These are phyloP conservation scores for Hemithea aestivaria DNA, from an alignment of 2,888 invertebrate species.

Conservation along the genomic window DNA sequence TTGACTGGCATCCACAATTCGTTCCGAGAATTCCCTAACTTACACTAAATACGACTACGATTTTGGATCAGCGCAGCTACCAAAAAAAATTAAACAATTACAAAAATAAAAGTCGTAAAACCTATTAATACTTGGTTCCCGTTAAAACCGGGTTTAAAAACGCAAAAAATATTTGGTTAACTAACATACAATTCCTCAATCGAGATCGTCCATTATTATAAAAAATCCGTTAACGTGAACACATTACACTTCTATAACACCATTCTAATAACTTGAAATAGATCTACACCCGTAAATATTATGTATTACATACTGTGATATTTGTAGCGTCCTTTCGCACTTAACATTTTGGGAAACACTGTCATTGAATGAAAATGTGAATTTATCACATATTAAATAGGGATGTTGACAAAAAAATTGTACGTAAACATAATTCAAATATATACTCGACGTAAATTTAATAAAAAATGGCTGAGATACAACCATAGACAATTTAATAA, in stretches of 20 bases:
- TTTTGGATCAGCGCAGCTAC: slow-evolving; percentile 53
- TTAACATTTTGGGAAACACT: slow-evolving; percentile 10
- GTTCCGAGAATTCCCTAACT: slow-evolving; percentile 55
- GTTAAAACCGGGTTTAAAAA: slow-evolving; percentile 68
- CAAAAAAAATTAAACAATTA: slow-evolving; percentile 37
- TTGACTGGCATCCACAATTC: slow-evolving; percentile 55
- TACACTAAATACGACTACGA: slow-evolving; percentile 60
- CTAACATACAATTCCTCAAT: slow-evolving; percentile 51
- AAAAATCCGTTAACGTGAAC: slow-evolving; percentile 65
- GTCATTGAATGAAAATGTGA: no score
- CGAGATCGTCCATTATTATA: slow-evolving; percentile 56
- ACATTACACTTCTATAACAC: slow-evolving; percentile 65
- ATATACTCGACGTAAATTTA: no score
- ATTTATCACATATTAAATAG: no score
- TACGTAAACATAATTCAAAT: no score
- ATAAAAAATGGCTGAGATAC: no score
- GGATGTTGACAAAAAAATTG: no score
- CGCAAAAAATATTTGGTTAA: slow-evolving; percentile 64
- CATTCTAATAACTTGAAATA: slow-evolving; percentile 64
- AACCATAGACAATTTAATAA: no score
- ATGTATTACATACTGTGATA: slow-evolving; percentile 57
- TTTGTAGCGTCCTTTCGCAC: slow-evolving; percentile 23
- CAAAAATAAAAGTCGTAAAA: slow-evolving; percentile 47
- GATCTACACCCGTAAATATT: slow-evolving; percentile 74
- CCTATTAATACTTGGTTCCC: slow-evolving; percentile 75